Base-by-base conservation (phyloP, 37 sponge, comb jelly and placozoan genomes). In the Lycopodina hypogea region DNA sequence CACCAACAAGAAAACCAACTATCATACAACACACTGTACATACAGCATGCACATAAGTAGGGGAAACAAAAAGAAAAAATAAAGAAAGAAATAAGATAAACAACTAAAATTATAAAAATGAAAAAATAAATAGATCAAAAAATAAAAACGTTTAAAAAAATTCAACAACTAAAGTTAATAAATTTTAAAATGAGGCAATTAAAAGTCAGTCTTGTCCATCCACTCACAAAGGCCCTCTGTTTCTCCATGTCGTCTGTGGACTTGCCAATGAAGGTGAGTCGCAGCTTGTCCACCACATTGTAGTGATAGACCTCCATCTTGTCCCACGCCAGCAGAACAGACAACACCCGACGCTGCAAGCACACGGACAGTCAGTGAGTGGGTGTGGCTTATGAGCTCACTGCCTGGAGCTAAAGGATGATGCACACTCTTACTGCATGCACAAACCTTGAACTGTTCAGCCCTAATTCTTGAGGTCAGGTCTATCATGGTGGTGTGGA, bases 211-310 rank as follows among this genome's bases (percentile, higher is more conserved):
- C 41, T 14, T n/a, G n/a, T n/a, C n/a, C n/a, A n/a, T n/a, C n/a
- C n/a, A 56, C 91, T 83, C 52, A 90, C 92, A 84, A 92, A 92
- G 11, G 92, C 92, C 55, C 79, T 87, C 78, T 84, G 88, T 74
- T 92, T 92, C 82, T 89, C 90, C 24, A 87, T 24, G 61, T 94
- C 94, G 35, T 94, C 90, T 2, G 68, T 69, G 9, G 81, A 78
- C 71, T 86, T 80, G 35, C 97, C 97, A 34, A 93, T 52, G 75
- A 97, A 97, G 14, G 81, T 86, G 29, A 80, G 72, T 30, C 81
- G 81, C 36, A 97, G 69, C 55, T 88, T 88, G 56, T 87, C 84
- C 64, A 97, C 69, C 32, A 86, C 85, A 60, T 90, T 87, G 55
- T 81, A 89, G 66, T 90, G 92, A 70, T 82, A 97, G 30, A 97